A percentile compares a stretch with the other conserved stretches of the same genome.
Conservation (phyloP, 2,113 vertebrate genomes). For the Lampris megalopsis region DNA sequence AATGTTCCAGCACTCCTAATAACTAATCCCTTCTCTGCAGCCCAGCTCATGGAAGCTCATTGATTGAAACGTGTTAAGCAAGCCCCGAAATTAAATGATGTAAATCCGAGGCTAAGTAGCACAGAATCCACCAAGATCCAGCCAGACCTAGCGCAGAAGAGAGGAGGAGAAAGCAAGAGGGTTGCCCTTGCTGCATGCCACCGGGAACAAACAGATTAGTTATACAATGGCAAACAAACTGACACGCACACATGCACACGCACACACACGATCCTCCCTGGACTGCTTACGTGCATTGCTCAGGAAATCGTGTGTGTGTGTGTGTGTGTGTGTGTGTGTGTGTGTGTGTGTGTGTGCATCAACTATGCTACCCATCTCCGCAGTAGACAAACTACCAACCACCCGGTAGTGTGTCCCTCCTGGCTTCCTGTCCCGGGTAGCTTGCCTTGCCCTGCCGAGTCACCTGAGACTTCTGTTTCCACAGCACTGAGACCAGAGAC, state of each 20-base stretch:
- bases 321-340: slow-evolving; percentile 24
- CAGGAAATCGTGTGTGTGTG: neutral
- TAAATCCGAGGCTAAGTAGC: slow-evolving; percentile 58
- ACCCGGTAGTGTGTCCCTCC: slow-evolving; percentile 15
- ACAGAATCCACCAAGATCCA: slow-evolving; percentile 43
- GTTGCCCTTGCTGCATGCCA: slow-evolving; percentile 36
- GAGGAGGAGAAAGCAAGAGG: slow-evolving; percentile 36
- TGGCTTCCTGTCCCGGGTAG: slow-evolving; percentile 14
- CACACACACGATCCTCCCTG: slow-evolving; percentile 2
- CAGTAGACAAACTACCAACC: slow-evolving; percentile 25
- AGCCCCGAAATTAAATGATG: slow-evolving; percentile 68
- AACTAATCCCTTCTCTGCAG: slow-evolving; percentile 48
- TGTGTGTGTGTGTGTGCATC: slow-evolving; percentile 34
- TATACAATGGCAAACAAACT: slow-evolving; percentile 35
- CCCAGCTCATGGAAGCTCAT: slow-evolving; percentile 36
- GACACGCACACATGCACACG: slow-evolving; percentile 23
- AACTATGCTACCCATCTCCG: slow-evolving; percentile 8
- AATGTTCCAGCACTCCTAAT: slow-evolving; percentile 49
- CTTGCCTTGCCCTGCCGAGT: slow-evolving; percentile 4
- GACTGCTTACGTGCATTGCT: neutral
- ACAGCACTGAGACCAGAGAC: slow-evolving; percentile 30
- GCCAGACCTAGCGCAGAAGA: slow-evolving; percentile 37
- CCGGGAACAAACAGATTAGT: slow-evolving; percentile 60
- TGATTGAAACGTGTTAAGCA: slow-evolving; percentile 62
- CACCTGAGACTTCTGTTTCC: slow-evolving; percentile 61